Percentiles rank a stretch among this genome's conserved stretches.
Evolutionary conservation across 2,888 invertebrate species (phyloP).

Genomic region (Platycheirus albimanus): DNA sequence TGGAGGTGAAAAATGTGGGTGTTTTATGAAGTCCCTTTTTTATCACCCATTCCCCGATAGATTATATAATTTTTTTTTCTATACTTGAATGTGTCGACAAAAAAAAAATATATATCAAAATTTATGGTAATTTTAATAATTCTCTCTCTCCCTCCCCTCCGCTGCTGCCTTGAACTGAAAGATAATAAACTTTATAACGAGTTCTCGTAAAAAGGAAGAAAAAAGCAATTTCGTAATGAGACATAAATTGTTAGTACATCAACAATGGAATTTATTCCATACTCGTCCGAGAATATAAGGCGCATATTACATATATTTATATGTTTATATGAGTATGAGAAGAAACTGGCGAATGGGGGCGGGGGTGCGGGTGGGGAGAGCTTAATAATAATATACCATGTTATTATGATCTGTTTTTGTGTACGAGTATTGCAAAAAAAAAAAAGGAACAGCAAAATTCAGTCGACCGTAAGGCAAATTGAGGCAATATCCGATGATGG

Average conservation of each 20-base stretch:
- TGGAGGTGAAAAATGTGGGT: conserved; percentile 11
- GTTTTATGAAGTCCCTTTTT: conserved; percentile 7
- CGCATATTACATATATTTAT: conserved; percentile 9
- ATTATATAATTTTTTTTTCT: conserved; percentile 16
- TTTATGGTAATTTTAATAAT: conserved; percentile 41
- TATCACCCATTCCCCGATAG: conserved; percentile 10
- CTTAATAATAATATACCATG: conserved; percentile 5
- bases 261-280: conserved; percentile 41
- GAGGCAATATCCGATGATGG: conserved; percentile 65
- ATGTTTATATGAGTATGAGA: conserved; percentile 15
- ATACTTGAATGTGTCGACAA: conserved; percentile 15
- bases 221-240: conserved; percentile 44
- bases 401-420: conserved; percentile 19
- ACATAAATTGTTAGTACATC: conserved; percentile 37
- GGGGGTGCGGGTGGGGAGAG: too few relatives aligned
- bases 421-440: conserved; percentile 3
- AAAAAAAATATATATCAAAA: conserved; percentile 17
- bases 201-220: conserved; percentile 32
- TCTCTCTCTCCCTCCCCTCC: background rate
- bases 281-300: conserved; percentile 28
- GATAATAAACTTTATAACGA: conserved; percentile 45
- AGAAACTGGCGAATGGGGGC: too few relatives aligned
- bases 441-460: conserved; percentile 25
- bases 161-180: background rate
- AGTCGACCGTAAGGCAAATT: conserved; percentile 52